These are phyloP conservation scores for Anthopleura sola DNA, from an alignment of 64 coral and sea anemone species.

Conservation along the genomic window DNA sequence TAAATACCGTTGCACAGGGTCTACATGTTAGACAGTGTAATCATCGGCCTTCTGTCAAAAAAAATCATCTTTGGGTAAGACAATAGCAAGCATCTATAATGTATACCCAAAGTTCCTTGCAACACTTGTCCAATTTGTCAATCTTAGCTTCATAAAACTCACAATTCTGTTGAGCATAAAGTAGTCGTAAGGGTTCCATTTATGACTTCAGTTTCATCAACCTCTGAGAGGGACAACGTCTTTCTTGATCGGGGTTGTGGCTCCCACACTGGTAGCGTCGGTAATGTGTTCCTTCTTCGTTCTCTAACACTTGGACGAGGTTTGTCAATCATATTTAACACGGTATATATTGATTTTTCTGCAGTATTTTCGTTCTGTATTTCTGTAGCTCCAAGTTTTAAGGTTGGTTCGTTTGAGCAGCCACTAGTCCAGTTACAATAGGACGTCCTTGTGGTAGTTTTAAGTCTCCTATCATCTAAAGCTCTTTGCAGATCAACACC, in stretches of 20 bases:
- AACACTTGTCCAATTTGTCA: not conserved
- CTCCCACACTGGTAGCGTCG: not conserved
- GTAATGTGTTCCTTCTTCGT: not conserved
- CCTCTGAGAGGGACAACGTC: not conserved
- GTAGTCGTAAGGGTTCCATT: slow-evolving; percentile 9
- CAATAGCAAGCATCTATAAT: too few relatives aligned
- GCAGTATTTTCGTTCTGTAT: not conserved
- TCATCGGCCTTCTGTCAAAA: not conserved
- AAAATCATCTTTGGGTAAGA: too few relatives aligned
- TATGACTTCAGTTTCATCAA: slow-evolving; percentile 1
- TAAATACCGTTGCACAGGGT: too few relatives aligned
- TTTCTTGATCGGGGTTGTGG: not conserved
- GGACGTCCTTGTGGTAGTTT: not conserved
- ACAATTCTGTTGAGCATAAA: slow-evolving; percentile 6
- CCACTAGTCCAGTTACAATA: not conserved
- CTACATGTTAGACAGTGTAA: not conserved
- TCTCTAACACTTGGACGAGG: not conserved
- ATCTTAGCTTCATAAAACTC: not conserved
- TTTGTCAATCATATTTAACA: not conserved
- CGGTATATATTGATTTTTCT: not conserved
- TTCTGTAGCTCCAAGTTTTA: not conserved
- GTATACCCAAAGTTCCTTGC: not conserved
- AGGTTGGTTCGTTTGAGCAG: not conserved
- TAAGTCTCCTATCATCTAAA: not conserved
- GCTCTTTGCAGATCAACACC: not conserved